These are phyloP conservation scores for Rutilus rutilus DNA, from an alignment of 2,113 vertebrate genomes.

Conservation along the genomic window DNA sequence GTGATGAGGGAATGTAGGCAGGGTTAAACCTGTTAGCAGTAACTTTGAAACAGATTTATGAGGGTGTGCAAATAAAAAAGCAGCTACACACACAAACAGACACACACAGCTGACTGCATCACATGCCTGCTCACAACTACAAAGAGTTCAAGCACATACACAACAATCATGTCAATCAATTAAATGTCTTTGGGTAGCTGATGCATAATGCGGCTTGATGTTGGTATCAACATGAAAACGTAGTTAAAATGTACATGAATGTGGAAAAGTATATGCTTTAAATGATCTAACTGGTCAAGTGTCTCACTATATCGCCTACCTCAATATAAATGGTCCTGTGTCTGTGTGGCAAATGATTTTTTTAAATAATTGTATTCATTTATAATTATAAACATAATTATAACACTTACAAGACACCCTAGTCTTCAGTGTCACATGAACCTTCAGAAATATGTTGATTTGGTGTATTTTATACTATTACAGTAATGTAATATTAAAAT, in stretches of 20 bases:
- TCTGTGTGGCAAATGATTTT: neutral
- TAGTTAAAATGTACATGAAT: neutral
- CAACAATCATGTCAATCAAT: constrained; percentile 7
- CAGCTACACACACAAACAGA: constrained; percentile 5
- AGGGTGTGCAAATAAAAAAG: constrained; percentile 48
- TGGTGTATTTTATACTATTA: neutral
- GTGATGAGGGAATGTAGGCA: constrained; percentile 49
- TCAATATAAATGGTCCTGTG: neutral
- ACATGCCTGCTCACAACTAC: neutral
- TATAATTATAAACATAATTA: no score
- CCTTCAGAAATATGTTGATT: no score
- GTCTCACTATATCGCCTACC: neutral
- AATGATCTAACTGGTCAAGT: neutral
- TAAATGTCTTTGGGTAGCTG: neutral
- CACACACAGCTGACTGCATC: constrained; percentile 13
- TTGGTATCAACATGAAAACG: neutral
- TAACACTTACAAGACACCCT: no score
- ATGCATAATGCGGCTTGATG: neutral
- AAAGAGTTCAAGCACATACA: constrained; percentile 13
- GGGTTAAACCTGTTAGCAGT: constrained; percentile 54
- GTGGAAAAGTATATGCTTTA: neutral
- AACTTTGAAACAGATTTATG: constrained; percentile 62
- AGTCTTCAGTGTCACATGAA: no score
- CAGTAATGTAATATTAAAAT: neutral
- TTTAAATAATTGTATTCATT: neutral